Base-by-base conservation (phyloP, 2,113 vertebrate species). In the Tupaia chinensis region DNA sequence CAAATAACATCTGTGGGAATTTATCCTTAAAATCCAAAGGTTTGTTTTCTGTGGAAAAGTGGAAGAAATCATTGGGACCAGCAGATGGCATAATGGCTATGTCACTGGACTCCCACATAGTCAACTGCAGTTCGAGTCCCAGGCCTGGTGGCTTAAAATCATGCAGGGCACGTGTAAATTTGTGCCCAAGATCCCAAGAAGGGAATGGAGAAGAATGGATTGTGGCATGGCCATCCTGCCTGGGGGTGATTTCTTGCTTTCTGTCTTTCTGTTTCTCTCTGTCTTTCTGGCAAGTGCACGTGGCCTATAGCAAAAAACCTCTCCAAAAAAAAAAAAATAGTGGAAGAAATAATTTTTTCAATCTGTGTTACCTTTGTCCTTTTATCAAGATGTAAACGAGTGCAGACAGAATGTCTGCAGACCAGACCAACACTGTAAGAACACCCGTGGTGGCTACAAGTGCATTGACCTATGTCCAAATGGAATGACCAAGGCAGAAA, bases 391-490 rank as follows among this genome's bases (percentile, higher is more conserved):
- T 94, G 98, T 99, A 96, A 99, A 99, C 1, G 99, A 99, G 94
- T 99, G 99, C 98, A 99, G 99, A 88, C 99, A 99, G 98, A 98
- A 98, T 0, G 99, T 99, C 10, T 99, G 99, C 97, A 99, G 99
- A 77, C 98, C 98, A 8, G 99, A 99, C 92, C 99, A 99, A 93
- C 99, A 99, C 95, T 99, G 99, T 96, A 99, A 99, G 98, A 99
- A 99, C 97, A 99, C 99, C 3, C 99, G 99, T 0, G 99, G 99
- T 10, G 99, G 99, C 95, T 99, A 99, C 96, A 99, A 99, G 93
- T 99, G 99, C 97, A 99, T 99, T 63, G 99, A 99, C 95, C 98
- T 99, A 91, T 99, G 99, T 97, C 99, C 99, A 19, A 98, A n/a
- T 19, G 99, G 99, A 66, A 99, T 99, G 99, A 99, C 99, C 95